Conservation (phyloP, 2,113 vertebrate species). For the Corythornis cristatus region DNA sequence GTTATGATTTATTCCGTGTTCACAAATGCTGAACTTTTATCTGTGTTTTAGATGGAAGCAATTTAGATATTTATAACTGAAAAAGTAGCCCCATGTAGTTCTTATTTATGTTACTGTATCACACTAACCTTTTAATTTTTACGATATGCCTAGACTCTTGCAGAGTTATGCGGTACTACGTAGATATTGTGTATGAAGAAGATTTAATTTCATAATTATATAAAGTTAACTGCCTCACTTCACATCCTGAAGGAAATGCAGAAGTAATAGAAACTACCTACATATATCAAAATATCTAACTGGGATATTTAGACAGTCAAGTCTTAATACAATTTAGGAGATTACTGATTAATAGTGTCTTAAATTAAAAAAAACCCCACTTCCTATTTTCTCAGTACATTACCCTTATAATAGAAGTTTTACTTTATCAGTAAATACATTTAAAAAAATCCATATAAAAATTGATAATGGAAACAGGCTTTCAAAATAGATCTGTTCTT, state of each 20-base stretch:
- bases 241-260: not conserved
- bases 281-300: not conserved
- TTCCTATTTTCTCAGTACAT: not conserved
- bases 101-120: not conserved
- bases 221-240: not conserved
- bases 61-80: not conserved
- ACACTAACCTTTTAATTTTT: not conserved
- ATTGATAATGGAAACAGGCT: not conserved
- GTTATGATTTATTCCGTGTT: not conserved
- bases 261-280: not conserved
- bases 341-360: not conserved
- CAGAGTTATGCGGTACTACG: not conserved
- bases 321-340: not conserved
- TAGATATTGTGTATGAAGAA: not conserved
- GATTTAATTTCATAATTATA: not conserved
- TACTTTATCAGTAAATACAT: not conserved
- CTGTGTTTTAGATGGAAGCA: not conserved
- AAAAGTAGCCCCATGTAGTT: not conserved
- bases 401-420: not conserved
- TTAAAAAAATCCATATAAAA: not conserved
- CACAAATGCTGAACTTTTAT: not conserved
- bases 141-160: not conserved
- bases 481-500: not conserved
- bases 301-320: not conserved
- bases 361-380: not conserved